Percentiles rank a stretch among this genome's conserved stretches.
Evolutionary conservation across 1,140 invertebrate genomes (phyloP).

Genomic region (Helicoverpa armigera): DNA sequence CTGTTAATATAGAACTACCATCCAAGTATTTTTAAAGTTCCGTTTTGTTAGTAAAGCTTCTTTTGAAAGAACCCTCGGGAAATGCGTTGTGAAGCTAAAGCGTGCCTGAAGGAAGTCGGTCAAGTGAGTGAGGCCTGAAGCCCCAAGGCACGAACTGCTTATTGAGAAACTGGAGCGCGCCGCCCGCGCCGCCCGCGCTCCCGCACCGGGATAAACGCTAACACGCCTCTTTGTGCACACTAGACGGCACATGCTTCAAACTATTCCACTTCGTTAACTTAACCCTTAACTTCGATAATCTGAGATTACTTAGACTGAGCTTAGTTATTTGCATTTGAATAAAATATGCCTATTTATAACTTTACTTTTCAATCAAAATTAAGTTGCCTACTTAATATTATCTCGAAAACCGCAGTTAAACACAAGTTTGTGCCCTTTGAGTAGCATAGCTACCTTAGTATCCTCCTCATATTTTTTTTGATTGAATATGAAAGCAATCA

Average conservation of each 20-base stretch:
- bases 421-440: too few relatives aligned
- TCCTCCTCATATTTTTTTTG: background rate
- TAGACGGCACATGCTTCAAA: too few relatives aligned
- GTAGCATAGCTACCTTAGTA: too few relatives aligned
- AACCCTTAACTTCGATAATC: too few relatives aligned
- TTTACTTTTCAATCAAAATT: too few relatives aligned
- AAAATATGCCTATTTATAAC: too few relatives aligned
- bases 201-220: slow-evolving; percentile 14
- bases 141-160: slow-evolving; percentile 19
- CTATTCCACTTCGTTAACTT: too few relatives aligned
- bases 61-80: slow-evolving; percentile 11
- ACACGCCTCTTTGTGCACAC: slow-evolving; percentile 12
- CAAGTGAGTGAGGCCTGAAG: slow-evolving; percentile 25
- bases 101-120: slow-evolving; percentile 7
- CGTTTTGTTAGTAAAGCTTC: background rate
- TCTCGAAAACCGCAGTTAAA: too few relatives aligned
- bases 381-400: too few relatives aligned
- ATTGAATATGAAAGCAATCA: background rate
- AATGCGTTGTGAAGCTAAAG: background rate
- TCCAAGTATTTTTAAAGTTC: background rate
- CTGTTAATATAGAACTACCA: too few relatives aligned
- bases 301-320: too few relatives aligned
- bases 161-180: slow-evolving; percentile 19
- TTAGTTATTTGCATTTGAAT: too few relatives aligned
- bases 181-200: slow-evolving; percentile 3